phyloP scores from a whole-genome alignment of 2,888 invertebrate species.

The Eupithecia insigniata region DNA sequence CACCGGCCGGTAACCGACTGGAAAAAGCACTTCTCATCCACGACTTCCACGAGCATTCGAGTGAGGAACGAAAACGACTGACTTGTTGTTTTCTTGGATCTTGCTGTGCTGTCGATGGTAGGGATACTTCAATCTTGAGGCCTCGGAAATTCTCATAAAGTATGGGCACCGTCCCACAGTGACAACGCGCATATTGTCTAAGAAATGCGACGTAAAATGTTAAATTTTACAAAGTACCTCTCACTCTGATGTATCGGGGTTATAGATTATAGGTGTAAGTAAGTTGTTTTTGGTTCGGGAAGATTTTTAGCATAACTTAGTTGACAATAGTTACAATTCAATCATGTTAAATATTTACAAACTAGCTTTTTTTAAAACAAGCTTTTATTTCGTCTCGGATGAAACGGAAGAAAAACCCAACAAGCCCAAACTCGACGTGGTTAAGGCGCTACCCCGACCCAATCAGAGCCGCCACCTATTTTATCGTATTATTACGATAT shows the following conservation, averaged over 20 bases:
- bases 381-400: no score
- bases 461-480: no score
- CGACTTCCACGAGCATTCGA: slow-evolving; percentile 60
- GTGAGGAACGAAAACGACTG: slow-evolving; percentile 44
- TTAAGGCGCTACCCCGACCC: no score
- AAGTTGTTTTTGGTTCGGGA: no score
- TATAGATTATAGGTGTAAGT: neutral
- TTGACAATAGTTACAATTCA: no score
- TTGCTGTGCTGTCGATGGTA: neutral
- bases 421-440: no score
- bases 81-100: slow-evolving; percentile 15
- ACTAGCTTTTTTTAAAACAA: no score
- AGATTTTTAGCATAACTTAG: no score
- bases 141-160: neutral
- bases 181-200: neutral
- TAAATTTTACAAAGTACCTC: neutral
- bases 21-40: slow-evolving; percentile 82
- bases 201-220: neutral
- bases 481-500: no score
- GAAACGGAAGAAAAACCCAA: no score
- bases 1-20: slow-evolving; percentile 82
- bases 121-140: neutral
- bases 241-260: neutral
- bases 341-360: no score
- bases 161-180: neutral